Conservation (phyloP, 2,888 invertebrate genomes). For the Thymelicus acteon region DNA sequence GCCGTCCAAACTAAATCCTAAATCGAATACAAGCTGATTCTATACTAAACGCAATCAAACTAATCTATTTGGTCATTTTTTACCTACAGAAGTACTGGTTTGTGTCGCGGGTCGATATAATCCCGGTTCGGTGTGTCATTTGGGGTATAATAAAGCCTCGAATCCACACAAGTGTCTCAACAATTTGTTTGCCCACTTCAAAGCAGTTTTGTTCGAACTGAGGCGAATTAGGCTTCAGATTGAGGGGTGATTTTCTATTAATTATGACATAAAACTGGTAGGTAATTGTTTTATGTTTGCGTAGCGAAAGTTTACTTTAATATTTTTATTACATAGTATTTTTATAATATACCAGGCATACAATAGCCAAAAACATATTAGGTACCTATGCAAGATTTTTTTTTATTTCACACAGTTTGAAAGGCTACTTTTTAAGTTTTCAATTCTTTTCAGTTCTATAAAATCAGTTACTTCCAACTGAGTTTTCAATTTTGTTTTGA, state of each 20-base stretch:
- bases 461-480: too few species aligned
- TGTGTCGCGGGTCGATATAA: slow-evolving; percentile 63
- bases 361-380: too few species aligned
- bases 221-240: slow-evolving; percentile 53
- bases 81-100: slow-evolving; percentile 50
- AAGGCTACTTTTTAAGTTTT: too few species aligned
- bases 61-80: slow-evolving; percentile 54
- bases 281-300: slow-evolving; percentile 14
- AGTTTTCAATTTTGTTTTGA: too few species aligned
- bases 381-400: too few species aligned
- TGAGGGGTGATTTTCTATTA: slow-evolving; percentile 32
- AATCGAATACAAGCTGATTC: slow-evolving; percentile 12
- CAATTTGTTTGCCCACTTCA: slow-evolving; percentile 75
- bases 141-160: slow-evolving; percentile 68
- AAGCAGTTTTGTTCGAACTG: slow-evolving; percentile 55
- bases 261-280: slow-evolving; percentile 19
- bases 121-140: slow-evolving; percentile 66
- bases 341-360: too few species aligned
- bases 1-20: slow-evolving; percentile 16
- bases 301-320: not conserved
- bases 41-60: slow-evolving; percentile 52
- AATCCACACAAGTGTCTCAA: slow-evolving; percentile 70
- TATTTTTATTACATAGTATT: too few species aligned
- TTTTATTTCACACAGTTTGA: too few species aligned
- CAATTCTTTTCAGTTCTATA: too few species aligned